These are phyloP conservation scores for Pelobates fuscus DNA, from an alignment of 2,113 vertebrate genomes.

Conservation along the genomic window DNA sequence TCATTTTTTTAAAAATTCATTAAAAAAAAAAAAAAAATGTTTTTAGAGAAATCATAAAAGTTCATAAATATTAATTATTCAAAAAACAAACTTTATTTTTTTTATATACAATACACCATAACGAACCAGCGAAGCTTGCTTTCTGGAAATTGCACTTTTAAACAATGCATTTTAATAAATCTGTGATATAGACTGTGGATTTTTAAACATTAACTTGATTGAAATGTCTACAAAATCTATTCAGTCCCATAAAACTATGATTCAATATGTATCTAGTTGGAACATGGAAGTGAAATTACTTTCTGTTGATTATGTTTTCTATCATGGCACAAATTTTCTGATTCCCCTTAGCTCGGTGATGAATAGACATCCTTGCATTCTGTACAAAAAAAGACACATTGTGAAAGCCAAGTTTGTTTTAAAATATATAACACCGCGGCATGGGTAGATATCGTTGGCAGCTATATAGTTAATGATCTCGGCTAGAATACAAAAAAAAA, in stretches of 20 bases:
- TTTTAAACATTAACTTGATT: slow-evolving; percentile 20
- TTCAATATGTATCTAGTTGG: slow-evolving; percentile 29
- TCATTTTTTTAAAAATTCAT: too few species aligned
- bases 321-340: slow-evolving; percentile 8
- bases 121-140: background rate
- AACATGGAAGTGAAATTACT: slow-evolving; percentile 24
- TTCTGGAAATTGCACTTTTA: background rate
- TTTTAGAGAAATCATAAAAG: too few species aligned
- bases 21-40: too few species aligned
- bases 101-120: background rate
- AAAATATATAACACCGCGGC: slow-evolving; percentile 1
- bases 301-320: slow-evolving; percentile 25
- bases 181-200: background rate
- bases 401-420: background rate
- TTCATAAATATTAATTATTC: background rate
- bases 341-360: slow-evolving; percentile 25
- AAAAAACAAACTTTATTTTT: background rate
- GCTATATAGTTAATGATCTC: slow-evolving; percentile 2
- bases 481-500: background rate
- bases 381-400: background rate
- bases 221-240: slow-evolving; percentile 10
- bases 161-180: slow-evolving; percentile 2
- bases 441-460: background rate
- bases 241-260: slow-evolving; percentile 26
- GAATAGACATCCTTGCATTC: background rate